Base-by-base conservation (phyloP, 2,113 vertebrate genomes). In the Andinoacara biseriatus region DNA sequence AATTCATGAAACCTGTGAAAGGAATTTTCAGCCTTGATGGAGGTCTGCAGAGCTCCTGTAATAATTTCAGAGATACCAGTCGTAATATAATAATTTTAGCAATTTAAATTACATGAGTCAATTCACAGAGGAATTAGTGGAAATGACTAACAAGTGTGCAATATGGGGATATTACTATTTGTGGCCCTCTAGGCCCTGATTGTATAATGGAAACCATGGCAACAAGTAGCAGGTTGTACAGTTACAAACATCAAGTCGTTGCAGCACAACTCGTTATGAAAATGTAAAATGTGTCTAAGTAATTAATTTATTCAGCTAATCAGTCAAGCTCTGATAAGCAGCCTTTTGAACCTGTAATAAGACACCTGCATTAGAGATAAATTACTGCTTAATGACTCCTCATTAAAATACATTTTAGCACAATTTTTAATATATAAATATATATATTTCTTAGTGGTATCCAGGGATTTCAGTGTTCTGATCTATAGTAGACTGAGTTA, bases 261-360 rank as follows among this genome's bases (percentile, higher is more conserved):
- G 58, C 33, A 76, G 5, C 33, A 18, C 22, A 82, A 22, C 59
- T 63, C 33, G 49, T 75, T 18, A 62, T 82, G 46, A 33, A 62
- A 76, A 65, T 56, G 26, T 43, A 15, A 15, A 49, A 49, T 7
- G 26, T 31, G 43, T 72, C 17, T 72, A n/a, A 72, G 26, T 59
- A 13, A n/a, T 14, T 38, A 14, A 80, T 84, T 43, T 54, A 84
- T 86, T 84, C 59, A 76, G 74, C 29, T 58, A 57, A 81, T 84
- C 61, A 77, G 46, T 61, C 3, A 1, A 20, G 61, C 14, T 35
- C 29, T 74, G 63, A 81, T 59, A 63, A 54, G 61, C 57, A 63
- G 57, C 24, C 6, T 72, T 14, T 52, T 72, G 5, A 54, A 72
- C 67, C 74, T 63, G 22, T n/a, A 59, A 67, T 22, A 52, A 72